Evolutionary conservation across 2,888 invertebrate genomes (phyloP).

Genomic region (Dicycla oo): DNA sequence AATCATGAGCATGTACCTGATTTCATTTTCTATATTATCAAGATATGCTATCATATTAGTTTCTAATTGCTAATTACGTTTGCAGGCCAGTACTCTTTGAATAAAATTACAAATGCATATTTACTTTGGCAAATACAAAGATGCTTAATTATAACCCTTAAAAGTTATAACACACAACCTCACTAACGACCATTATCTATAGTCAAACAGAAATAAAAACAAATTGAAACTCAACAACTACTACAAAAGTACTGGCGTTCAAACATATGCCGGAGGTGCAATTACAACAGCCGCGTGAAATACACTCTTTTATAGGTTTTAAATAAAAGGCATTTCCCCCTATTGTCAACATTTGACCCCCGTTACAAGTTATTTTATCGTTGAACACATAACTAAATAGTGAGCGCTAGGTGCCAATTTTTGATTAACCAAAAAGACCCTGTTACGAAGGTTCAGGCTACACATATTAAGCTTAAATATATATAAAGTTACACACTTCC

Average conservation of each 20-base stretch:
- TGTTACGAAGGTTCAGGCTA: constrained; percentile 77
- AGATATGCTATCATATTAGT: constrained; percentile 80
- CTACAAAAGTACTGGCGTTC: constrained; percentile 77
- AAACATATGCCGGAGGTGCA: constrained; percentile 70
- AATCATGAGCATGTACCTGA: constrained; percentile 83
- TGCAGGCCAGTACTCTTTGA: constrained; percentile 80
- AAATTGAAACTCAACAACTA: constrained; percentile 75
- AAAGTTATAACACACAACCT: constrained; percentile 71
- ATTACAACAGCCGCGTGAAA: constrained; percentile 74
- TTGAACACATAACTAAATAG: constrained; percentile 73
- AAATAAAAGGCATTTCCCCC: constrained; percentile 82
- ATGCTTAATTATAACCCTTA: constrained; percentile 69
- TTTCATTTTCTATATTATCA: constrained; percentile 78
- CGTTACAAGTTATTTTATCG: constrained; percentile 69
- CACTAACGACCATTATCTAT: constrained; percentile 66
- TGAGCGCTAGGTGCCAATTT: constrained; percentile 80
- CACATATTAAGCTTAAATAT: constrained; percentile 71
- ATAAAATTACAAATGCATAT: constrained; percentile 85
- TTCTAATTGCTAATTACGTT: constrained; percentile 74
- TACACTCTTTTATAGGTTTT: constrained; percentile 79
- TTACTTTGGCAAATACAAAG: constrained; percentile 85
- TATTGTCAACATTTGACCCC: constrained; percentile 70
- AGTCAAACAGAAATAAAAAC: constrained; percentile 76
- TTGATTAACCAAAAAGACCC: constrained; percentile 85
- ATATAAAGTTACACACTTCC: constrained; percentile 72